These are phyloP conservation scores for Papilio protenor DNA, from an alignment of 2,888 invertebrate species.

Conservation along the genomic window DNA sequence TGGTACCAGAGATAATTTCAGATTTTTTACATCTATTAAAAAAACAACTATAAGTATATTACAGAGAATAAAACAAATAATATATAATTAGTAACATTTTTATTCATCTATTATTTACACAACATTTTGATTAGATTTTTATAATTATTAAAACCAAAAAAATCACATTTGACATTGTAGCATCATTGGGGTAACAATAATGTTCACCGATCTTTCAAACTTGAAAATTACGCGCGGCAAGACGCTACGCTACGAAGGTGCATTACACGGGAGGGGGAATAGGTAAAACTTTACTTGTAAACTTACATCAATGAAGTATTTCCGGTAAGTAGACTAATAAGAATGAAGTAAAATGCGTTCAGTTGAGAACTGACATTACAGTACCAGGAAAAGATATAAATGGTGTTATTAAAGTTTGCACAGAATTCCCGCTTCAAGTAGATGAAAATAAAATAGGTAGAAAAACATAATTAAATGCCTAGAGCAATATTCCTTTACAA, in stretches of 20 bases:
- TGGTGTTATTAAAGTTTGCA: not conserved
- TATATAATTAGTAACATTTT: no score
- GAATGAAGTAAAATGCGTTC: conserved; percentile 12
- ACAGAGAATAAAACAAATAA: no score
- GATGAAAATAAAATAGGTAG: not conserved
- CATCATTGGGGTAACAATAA: not conserved
- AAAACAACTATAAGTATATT: no score
- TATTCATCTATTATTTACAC: no score
- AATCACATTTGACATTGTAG: no score
- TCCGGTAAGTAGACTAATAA: conserved; percentile 33
- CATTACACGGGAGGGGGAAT: not conserved
- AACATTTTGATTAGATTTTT: no score
- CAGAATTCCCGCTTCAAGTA: not conserved
- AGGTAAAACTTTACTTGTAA: conserved; percentile 29
- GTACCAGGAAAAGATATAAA: not conserved
- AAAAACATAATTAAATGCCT: not conserved
- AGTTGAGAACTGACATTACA: conserved; percentile 13
- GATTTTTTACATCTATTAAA: not conserved
- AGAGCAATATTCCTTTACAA: not conserved
- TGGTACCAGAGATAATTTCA: not conserved
- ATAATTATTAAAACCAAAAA: no score
- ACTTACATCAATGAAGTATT: conserved; percentile 31
- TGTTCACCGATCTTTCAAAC: not conserved
- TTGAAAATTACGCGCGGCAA: not conserved
- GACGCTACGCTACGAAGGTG: not conserved